Percentiles rank a stretch among this genome's conserved stretches.
phyloP scores from a whole-genome alignment of 2,113 vertebrate species.

The Otolemur garnettii region DNA sequence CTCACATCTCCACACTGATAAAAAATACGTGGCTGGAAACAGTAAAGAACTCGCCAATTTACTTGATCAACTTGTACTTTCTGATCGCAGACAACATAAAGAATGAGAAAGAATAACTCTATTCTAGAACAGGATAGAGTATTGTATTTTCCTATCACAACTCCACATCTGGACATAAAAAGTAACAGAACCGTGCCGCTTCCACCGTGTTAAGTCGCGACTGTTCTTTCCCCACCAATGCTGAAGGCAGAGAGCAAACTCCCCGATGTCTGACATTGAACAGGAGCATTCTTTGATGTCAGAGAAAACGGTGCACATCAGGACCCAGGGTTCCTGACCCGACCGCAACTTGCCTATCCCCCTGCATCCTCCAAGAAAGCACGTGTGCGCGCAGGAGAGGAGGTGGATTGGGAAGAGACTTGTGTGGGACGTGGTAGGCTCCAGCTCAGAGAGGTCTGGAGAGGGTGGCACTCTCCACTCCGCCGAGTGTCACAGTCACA shows the following conservation, averaged over 20 bases:
- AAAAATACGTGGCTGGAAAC: not conserved
- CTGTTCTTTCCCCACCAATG: not conserved
- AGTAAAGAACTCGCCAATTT: not conserved
- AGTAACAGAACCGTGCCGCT: not conserved
- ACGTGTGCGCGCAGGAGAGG: not conserved
- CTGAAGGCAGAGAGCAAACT: not conserved
- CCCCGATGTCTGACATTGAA: not conserved
- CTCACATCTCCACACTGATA: not conserved
- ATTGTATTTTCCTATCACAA: not conserved
- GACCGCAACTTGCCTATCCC: accelerated
- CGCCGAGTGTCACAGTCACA: not conserved
- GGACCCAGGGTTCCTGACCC: not conserved
- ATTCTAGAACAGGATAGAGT: not conserved
- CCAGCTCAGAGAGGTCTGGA: not conserved
- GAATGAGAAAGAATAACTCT: no score
- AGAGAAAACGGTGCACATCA: not conserved
- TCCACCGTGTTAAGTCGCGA: not conserved
- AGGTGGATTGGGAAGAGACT: accelerated
- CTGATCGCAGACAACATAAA: not conserved
- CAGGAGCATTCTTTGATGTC: not conserved
- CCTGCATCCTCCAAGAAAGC: not conserved
- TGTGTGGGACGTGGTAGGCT: not conserved
- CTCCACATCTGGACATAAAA: not conserved
- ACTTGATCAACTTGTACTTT: no score
- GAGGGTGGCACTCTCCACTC: not conserved